These are phyloP conservation scores for Rhyacichthys aspro DNA, from an alignment of 2,797 vertebrate species.

Conservation along the genomic window DNA sequence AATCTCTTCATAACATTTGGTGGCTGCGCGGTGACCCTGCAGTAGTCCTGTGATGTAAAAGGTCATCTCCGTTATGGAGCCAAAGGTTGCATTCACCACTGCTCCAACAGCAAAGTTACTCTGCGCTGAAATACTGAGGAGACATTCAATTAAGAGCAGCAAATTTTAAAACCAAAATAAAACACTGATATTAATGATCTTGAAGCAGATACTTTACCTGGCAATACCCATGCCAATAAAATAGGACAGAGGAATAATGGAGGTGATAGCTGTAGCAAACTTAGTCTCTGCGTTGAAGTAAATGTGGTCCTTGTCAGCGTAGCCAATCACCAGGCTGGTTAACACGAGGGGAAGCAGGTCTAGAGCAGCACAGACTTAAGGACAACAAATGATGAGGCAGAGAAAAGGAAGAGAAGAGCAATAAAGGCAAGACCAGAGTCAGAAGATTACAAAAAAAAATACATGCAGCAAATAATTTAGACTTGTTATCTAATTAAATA, in stretches of 20 bases:
- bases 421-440: too few species aligned
- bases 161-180: not conserved
- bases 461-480: too few species aligned
- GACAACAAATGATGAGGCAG: constrained; percentile 32
- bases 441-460: too few species aligned
- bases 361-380: constrained; percentile 62
- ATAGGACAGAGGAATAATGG: constrained; percentile 90
- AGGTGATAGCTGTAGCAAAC: constrained; percentile 84
- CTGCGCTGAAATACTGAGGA: constrained; percentile 87
- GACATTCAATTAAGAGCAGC: not conserved
- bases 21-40: constrained; percentile 79
- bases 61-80: constrained; percentile 90
- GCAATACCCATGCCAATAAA: constrained; percentile 94
- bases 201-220: constrained; percentile 74
- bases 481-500: too few species aligned
- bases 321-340: constrained; percentile 83
- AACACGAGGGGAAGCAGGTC: constrained; percentile 86
- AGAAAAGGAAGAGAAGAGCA: not conserved
- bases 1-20: constrained; percentile 87
- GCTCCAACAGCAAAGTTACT: constrained; percentile 90
- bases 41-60: constrained; percentile 92
- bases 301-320: constrained; percentile 76
- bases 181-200: too few species aligned
- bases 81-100: constrained; percentile 90
- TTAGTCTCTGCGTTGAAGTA: constrained; percentile 78